Evolutionary conservation across 2,888 invertebrate species (phyloP).

Genomic region (Gymnosoma rotundatum): DNA sequence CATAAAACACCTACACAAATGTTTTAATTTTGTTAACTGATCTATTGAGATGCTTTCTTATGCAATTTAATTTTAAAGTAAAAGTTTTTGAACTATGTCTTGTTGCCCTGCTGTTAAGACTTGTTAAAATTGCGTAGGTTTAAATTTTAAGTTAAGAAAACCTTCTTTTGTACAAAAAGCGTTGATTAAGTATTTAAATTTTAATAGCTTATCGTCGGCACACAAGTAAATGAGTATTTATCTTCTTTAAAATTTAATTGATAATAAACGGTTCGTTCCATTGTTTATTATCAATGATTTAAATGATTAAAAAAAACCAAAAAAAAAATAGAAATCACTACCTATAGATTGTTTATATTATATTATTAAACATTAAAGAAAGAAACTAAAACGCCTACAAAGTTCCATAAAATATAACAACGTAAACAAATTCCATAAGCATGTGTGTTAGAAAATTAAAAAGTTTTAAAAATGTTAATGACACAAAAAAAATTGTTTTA

Average conservation of each 20-base stretch:
- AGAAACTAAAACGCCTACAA: slow-evolving; percentile 1
- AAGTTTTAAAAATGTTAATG: too few species aligned
- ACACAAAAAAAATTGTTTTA: too few species aligned
- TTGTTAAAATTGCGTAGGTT: slow-evolving; percentile 51
- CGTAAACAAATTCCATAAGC: not conserved
- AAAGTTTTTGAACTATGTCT: slow-evolving; percentile 61
- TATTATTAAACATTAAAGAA: slow-evolving; percentile 38
- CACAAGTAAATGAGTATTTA: not conserved
- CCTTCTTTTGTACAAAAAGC: too few species aligned
- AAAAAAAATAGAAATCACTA: not conserved
- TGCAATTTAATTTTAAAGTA: slow-evolving; percentile 9
- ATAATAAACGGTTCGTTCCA: not conserved
- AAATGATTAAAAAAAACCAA: not conserved
- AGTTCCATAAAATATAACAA: not conserved
- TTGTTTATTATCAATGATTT: not conserved
- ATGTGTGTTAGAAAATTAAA: not conserved
- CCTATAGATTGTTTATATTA: not conserved
- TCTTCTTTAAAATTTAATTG: not conserved
- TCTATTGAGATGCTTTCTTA: slow-evolving; percentile 3
- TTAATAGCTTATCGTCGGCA: too few species aligned
- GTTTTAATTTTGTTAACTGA: slow-evolving; percentile 32
- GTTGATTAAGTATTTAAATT: too few species aligned
- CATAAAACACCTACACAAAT: slow-evolving; percentile 57
- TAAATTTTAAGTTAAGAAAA: not conserved
- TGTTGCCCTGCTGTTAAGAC: slow-evolving; percentile 9